Base-by-base conservation (phyloP, 2,888 invertebrate species). In the Bruchidius siliquastri region DNA sequence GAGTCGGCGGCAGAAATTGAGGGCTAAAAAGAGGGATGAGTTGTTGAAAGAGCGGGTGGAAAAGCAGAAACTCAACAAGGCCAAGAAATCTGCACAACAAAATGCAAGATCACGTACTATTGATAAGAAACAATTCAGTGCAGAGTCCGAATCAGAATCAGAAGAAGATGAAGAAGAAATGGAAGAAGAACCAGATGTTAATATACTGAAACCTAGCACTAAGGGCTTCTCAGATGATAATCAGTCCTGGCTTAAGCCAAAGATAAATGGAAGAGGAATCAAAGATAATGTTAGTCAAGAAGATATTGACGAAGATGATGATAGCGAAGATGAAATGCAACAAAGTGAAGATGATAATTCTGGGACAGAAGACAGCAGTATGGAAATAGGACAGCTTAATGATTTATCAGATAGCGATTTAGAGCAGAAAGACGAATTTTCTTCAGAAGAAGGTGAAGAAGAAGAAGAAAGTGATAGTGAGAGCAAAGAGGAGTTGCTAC, bases 211-310 rank as follows among this genome's bases (percentile, higher is more conserved):
- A 72, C 74, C 76, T 20, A 71, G 73, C 73, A 76, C 82, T 76
- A 83, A 84, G 86, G 92, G 91, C 49, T 93, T 91, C 79, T 90
- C 91, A 68, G 94, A 94, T 88, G 92, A 93, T 20, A 94, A 94
- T 81, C 89, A 90, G 73, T 87, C 88, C 30, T 94, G 93, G 93
- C 84, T 93, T 67, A 49, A 3, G 1, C 49, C 49, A 49, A 93
- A 90, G 81, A 91, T 90, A 0, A 92, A 91, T 82, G 85, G 88
- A 77, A 83, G 87, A 85, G 82, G 81, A 67, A 77, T 69, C 49
- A 72, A 72, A 18, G 82, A 83, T 10, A 82, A 80, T 0, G 80
- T 82, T 67, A 79, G 81, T 22, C 81, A 81, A 67, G 82, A 78
- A 66, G 85, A 84, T 74, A 84, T 84, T 72, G 83, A 84, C 67